These are phyloP conservation scores for Larimichthys polyactis DNA, from an alignment of 2,113 vertebrate genomes.

Conservation along the genomic window DNA sequence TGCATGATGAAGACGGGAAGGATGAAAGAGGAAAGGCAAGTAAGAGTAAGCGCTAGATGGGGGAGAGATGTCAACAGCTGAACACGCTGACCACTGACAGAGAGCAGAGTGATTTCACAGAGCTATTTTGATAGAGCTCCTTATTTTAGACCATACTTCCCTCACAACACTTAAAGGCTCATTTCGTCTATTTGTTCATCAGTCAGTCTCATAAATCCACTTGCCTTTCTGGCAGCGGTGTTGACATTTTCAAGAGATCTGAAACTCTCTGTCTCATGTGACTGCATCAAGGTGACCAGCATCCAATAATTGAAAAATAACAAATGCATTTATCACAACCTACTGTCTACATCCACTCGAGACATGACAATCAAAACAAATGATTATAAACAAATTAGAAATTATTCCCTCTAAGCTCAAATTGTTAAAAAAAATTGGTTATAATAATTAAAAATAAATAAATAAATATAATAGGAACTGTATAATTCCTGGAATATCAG, in stretches of 20 bases:
- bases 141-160: constrained; percentile 67
- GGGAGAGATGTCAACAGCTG: constrained; percentile 77
- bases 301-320: constrained; percentile 7
- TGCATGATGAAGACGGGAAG: constrained; percentile 17
- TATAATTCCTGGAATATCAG: constrained; percentile 56
- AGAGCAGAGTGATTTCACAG: constrained; percentile 64
- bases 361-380: neutral
- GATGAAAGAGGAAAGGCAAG: constrained; percentile 39
- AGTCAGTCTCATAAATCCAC: constrained; percentile 43
- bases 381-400: neutral
- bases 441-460: too few species aligned
- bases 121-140: constrained; percentile 77
- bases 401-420: neutral
- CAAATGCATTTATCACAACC: neutral
- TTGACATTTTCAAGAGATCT: constrained; percentile 5
- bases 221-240: neutral
- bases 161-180: constrained; percentile 58
- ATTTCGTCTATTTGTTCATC: constrained; percentile 49
- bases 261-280: constrained; percentile 2
- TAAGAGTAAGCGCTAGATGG: constrained; percentile 14
- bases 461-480: neutral
- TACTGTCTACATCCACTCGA: neutral
- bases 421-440: constrained; percentile 4
- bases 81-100: constrained; percentile 70
- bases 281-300: neutral